These are phyloP conservation scores for Saxicola maurus DNA, from an alignment of 2,797 vertebrate species.

Conservation along the genomic window DNA sequence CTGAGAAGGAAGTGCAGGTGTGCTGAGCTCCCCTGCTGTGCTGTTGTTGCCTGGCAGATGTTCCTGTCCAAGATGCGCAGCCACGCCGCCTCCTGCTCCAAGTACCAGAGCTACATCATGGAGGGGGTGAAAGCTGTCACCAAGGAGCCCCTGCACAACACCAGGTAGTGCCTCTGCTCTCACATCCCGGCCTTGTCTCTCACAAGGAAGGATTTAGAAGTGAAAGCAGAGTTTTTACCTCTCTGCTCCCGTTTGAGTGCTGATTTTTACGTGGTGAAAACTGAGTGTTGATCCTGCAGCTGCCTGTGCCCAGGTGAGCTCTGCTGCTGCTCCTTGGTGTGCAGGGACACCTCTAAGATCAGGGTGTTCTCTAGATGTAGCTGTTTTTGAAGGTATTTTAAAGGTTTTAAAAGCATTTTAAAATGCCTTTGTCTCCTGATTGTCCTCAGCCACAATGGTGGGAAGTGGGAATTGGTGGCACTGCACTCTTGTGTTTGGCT, in stretches of 20 bases:
- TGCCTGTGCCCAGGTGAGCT: background rate
- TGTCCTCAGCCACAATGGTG: background rate
- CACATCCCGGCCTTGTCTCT: background rate
- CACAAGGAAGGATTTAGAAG: background rate
- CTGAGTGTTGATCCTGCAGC: background rate
- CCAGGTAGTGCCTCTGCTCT: constrained; percentile 72
- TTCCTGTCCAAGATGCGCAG: constrained; percentile 88
- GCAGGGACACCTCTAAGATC: background rate
- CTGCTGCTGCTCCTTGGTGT: background rate
- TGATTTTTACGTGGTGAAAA: background rate
- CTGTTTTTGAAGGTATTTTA: background rate
- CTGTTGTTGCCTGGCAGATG: constrained; percentile 72
- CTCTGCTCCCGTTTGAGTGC: background rate
- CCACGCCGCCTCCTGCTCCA: constrained; percentile 87
- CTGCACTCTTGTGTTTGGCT: background rate
- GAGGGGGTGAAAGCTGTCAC: constrained; percentile 90
- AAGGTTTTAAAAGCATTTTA: too few species aligned
- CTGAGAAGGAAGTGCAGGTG: accelerated
- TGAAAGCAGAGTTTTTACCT: background rate
- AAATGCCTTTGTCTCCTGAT: background rate
- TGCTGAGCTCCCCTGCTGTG: background rate
- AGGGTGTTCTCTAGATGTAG: background rate
- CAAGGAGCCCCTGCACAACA: constrained; percentile 82
- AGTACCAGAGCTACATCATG: constrained; percentile 93
- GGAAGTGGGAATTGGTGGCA: background rate